Evolutionary conservation across 2,113 vertebrate species (phyloP), one percentile per base, ranked within the genome.

Genomic region (Ornithorhynchus anatinus): DNA sequence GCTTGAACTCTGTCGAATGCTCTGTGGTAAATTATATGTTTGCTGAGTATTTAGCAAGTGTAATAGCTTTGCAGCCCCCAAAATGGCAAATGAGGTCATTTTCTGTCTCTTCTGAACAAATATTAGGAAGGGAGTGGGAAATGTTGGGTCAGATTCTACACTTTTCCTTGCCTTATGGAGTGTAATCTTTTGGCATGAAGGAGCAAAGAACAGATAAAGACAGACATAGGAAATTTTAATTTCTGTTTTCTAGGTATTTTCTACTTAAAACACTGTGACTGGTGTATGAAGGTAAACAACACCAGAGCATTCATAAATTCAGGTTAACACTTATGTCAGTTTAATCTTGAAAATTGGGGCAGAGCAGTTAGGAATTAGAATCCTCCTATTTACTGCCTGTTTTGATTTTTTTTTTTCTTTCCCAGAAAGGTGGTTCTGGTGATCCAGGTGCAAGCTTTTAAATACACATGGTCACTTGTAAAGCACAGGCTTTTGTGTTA

Each of bases 1-100:
- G 84, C 90, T 75, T 81, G 84, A 91, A 77, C 75, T 77, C 82
- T 81, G 36, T 43, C 72, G 56, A 77, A 83, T 87, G 87, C 88
- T 91, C 80, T 77, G 5, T 16, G 52, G 80, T 75, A 90, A 86
- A 93, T 90, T 92, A 91, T 45, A 64, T 77, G 83, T 90, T 90
- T 91, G 72, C 69, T 50, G 58, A 84, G 65, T 77, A 63, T 75
- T 89, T 67, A 85, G 82, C 67, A 75, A 64, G 43, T 64, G 25
- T 81, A 82, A 63, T 86, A 75, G 77, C 61, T 81, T 80, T 86
- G 73, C 57, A 84, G 43, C 48, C 60, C 78, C 52, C 1, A 35
- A 58, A 78, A 80, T 19, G 6, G 65, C 79, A 82, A 84, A 72
- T 12, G 50, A 54, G 70, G 64, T 84, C 22, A 7, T 66, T 58